Evolutionary conservation across 2,888 invertebrate species (phyloP), one percentile per base, ranked within the genome.

Genomic region (Cetonia aurata): DNA sequence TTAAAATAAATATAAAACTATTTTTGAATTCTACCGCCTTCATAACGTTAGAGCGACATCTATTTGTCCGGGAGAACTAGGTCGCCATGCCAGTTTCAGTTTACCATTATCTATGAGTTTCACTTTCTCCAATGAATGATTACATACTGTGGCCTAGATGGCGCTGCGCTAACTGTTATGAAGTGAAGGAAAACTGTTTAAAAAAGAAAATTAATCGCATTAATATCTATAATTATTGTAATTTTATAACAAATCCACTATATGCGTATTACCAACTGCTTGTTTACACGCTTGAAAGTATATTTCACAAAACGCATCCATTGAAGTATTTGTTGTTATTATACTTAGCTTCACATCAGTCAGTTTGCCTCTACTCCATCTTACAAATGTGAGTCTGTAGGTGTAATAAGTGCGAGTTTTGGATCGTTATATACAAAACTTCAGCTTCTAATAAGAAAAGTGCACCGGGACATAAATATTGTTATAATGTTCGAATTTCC

Each of bases 401-500:
- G 48, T 60, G 33, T 48, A 68, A 62, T 31, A 68, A 71, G 68
- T 65, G 59, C 44, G 44, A 50, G 53, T 62, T 52, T 41, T 55
- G 62, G 52, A 55, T 48, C 44, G 50, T 69, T 33, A 31, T 25
- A 19, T 41, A 55, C 44, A 48, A 65, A 41, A 19, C 17, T 41
- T 41, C 56, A 37, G 41, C 53, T 68, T 68, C 46, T 55, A 65
- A 17, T 25, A n/a, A 12, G 13, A 33, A 31, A 37, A 42, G 41
- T 10, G 59, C 25, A 56, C 55, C 42, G 17, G 4, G 15, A 60
- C 17, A 42, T 15, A 46, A 68, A 60, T 31, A 31, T 59, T 56
- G 53, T 72, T 70, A 76, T 66, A 71, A 76, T 76, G 76, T 73
- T 73, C 70, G 76, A 76, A 66, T 71, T 73, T 62, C 72, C 75